phyloP scores from a whole-genome alignment of 2,113 vertebrate species.

The Mungos mungo region DNA sequence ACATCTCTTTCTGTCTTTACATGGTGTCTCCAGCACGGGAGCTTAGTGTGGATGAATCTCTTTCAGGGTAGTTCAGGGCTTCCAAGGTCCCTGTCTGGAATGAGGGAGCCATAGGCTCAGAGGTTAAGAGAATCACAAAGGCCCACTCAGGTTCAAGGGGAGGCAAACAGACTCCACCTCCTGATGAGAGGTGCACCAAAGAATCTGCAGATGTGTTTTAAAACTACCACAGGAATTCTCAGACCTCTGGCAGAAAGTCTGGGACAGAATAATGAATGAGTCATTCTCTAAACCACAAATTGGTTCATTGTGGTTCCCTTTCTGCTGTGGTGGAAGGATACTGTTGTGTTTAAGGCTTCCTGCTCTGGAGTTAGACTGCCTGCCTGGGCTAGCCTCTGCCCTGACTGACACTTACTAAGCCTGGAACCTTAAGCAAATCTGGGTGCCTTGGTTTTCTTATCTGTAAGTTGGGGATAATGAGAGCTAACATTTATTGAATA shows the following conservation, averaged over 20 bases:
- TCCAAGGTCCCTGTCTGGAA: neutral
- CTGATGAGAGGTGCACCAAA: conserved; percentile 8
- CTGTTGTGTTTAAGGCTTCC: neutral
- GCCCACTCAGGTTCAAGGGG: neutral
- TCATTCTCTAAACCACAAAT: conserved; percentile 50
- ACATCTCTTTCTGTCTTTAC: neutral
- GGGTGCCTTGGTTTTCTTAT: neutral
- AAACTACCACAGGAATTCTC: neutral
- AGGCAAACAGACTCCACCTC: neutral
- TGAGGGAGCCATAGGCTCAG: neutral
- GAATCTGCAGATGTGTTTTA: neutral
- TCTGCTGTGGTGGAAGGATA: neutral
- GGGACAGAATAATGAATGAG: conserved; percentile 50
- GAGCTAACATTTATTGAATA: neutral
- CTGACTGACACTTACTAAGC: neutral
- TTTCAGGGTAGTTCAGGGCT: neutral
- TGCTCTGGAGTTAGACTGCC: neutral
- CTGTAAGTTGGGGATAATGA: neutral
- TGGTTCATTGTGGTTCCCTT: conserved; percentile 7
- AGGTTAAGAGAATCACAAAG: neutral
- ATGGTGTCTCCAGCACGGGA: neutral
- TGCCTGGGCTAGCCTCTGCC: neutral
- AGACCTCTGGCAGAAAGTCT: conserved; percentile 42
- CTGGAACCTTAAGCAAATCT: neutral
- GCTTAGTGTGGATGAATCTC: neutral